Base-by-base conservation (phyloP, 1,140 invertebrate species). In the Drosophila arawakana region DNA sequence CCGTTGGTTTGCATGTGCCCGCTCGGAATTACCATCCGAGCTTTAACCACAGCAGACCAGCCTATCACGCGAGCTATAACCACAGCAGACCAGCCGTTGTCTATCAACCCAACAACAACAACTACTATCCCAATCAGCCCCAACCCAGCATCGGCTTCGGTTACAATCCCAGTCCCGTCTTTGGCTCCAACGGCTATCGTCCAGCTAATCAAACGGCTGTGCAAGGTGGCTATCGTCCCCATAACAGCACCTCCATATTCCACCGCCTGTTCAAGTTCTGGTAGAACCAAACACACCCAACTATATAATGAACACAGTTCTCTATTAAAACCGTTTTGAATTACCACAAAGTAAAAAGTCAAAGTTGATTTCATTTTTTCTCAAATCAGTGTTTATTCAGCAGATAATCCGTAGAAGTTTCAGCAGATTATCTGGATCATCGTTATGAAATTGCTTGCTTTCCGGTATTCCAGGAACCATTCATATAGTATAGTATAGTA, bases 381-480 rank as follows among this genome's bases (percentile, higher is more conserved):
- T 62, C 50, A 13, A 69, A 57, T 30, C 25, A 55, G 10, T 37
- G 39, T 70, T 75, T 75, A 75, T 75, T 75, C 11, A 44, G 54
- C 59, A 70, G 73, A 70, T 63, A 49, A 49, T 70, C 46, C 30
- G 43, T 41, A 54, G 49, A 21, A 34, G 41, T 43, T 30, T 30
- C 49, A 30, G 21, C 13, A 15, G 46, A 59, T 76, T 68, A 85
- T 68, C 76, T 50, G 60, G 68, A 80, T 73, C 77, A 89, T 89
- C 80, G 80, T 76, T 30, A 41, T 65, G 74, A 61, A 59, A 69
- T 79, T 52, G 55, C 46, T 79, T 66, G 55, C 61, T 73, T 82
- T 89, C 84, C 84, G 83, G 83, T 88, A 88, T 88, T 88, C 83
- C 84, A 88, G 83, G 86, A 89, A 86, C 63, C 25, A 68, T 58